Evolutionary conservation across 2,888 invertebrate genomes (phyloP).

Genomic region (Hydrotaea cyrtoneurina): DNA sequence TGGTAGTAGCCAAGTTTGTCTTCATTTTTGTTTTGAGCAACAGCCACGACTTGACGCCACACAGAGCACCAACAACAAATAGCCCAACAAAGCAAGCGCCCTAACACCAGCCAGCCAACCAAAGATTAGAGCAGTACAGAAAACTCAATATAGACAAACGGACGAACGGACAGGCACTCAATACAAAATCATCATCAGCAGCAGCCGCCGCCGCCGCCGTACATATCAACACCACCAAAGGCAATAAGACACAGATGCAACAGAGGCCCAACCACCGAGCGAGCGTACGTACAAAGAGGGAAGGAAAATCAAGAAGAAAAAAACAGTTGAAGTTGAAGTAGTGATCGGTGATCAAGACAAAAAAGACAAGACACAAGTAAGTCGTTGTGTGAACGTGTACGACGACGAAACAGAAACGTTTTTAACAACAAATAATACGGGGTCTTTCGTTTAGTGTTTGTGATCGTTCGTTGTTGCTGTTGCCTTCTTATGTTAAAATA

Average conservation of each 20-base stretch:
- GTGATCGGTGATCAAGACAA: conserved; percentile 62
- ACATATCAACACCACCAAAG: conserved; percentile 40
- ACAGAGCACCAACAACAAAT: conserved; percentile 54
- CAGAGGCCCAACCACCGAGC: neutral
- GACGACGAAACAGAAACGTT: conserved; percentile 61
- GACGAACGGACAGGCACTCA: conserved; percentile 21
- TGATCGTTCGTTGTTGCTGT: conserved; percentile 59
- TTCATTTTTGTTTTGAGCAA: conserved; percentile 69
- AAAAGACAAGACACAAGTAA: conserved; percentile 66
- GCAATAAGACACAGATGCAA: conserved; percentile 44
- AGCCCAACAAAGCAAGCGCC: conserved; percentile 42
- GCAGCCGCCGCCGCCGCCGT: conserved; percentile 31
- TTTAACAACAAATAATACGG: conserved; percentile 38
- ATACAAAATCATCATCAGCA: neutral
- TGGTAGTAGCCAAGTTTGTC: conserved; percentile 62
- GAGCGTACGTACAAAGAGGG: conserved; percentile 28
- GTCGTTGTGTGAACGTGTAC: conserved; percentile 67
- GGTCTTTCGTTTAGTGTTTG: conserved; percentile 48
- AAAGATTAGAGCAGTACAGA: conserved; percentile 65
- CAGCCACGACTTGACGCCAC: conserved; percentile 64
- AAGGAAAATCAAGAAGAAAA: conserved; percentile 22
- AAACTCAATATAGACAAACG: conserved; percentile 45
- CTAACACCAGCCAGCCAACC: conserved; percentile 51
- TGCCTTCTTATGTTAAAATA: conserved; percentile 54
- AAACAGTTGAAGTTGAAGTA: conserved; percentile 51